Percentiles rank a stretch among this genome's conserved stretches.
Evolutionary conservation across 2,888 invertebrate species (phyloP).

Genomic region (Scotopteryx bipunctaria): DNA sequence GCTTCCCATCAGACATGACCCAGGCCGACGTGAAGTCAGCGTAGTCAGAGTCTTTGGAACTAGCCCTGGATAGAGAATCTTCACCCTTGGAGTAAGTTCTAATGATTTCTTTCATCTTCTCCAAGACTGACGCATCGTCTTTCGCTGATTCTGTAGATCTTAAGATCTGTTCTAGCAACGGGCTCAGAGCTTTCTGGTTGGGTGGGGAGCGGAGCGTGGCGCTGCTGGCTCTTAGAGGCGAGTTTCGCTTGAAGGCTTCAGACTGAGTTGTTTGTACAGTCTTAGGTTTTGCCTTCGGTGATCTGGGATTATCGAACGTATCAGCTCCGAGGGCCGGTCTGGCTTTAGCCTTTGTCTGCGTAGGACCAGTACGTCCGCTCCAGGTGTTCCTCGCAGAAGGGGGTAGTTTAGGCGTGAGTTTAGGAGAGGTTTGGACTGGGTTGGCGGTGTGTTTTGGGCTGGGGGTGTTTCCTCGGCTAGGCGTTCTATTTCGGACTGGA

Average conservation of each 20-base stretch:
- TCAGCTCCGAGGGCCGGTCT: conserved; percentile 71
- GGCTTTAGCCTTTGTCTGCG: conserved; percentile 64
- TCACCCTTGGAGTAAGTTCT: conserved; percentile 76
- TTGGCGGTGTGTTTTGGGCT: conserved; percentile 69
- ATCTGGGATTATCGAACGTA: conserved; percentile 83
- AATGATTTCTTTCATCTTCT: conserved; percentile 88
- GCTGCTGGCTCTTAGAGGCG: conserved; percentile 74
- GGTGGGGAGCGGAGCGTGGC: conserved; percentile 83
- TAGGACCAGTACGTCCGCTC: conserved; percentile 85
- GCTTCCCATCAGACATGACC: conserved; percentile 88
- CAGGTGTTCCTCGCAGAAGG: conserved; percentile 87
- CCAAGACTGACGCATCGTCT: conserved; percentile 88
- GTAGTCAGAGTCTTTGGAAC: conserved; percentile 83
- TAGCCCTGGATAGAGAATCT: conserved; percentile 73
- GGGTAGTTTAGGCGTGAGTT: conserved; percentile 68
- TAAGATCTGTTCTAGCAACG: conserved; percentile 88
- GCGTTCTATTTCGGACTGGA: conserved; percentile 65
- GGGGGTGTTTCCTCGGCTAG: conserved; percentile 72
- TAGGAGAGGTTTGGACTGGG: conserved; percentile 71
- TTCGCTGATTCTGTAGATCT: conserved; percentile 88
- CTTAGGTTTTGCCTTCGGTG: conserved; percentile 80
- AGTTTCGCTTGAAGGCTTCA: conserved; percentile 80
- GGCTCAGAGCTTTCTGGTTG: conserved; percentile 83
- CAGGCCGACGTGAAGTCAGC: conserved; percentile 88
- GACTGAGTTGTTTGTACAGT: conserved; percentile 46